Base-by-base conservation (phyloP, 1,140 invertebrate genomes). In the Trichonephila inaurata region DNA sequence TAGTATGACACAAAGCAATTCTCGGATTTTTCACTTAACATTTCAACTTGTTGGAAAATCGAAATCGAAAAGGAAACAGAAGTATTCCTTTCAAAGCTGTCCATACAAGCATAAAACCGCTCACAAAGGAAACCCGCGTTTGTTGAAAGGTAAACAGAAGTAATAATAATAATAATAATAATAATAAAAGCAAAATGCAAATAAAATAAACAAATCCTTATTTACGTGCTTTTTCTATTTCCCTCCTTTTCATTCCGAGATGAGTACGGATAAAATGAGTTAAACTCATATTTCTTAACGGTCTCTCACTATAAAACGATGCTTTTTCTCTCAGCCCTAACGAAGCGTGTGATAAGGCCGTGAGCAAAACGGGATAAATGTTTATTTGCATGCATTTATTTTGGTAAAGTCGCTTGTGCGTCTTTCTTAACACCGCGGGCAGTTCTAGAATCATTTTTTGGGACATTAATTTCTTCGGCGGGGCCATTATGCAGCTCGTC, bases 341-440 rank as follows among this genome's bases (percentile, higher is more conserved):
- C 82, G 62, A 92, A 87, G 40, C 77, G 81, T 24, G 58, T 62
- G 21, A 85, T 92, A 60, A 92, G 24, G 61, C 44, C 82, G 40
- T 64, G 60, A 33, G 61, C 28, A 66, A 85, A 92, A 77, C 61
- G 44, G 91, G 51, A 92, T 87, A 87, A 92, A 92, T 85, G 60
- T 86, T 72, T 92, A 87, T 92, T 86, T 92, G 61, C 83, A 61
- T 77, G 19, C 86, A 88, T 88, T 64, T 61, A 88, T 88, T 88
- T 88, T 24, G 6, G 24, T 16, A 60, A 85, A 85, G 83, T 85
- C 83, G 18, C 16, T 58, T 85, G 60, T 8, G 33, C 28, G 58
- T 72, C 89, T 24, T 77, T 77, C 18, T 87, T 18, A n/a, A n/a
- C 40, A 72, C 62, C 61, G 33, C 21, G 14, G 82, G 60, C 64